Evolutionary conservation across 2,797 vertebrate genomes (phyloP).

Genomic region (Sparidentex hasta): DNA sequence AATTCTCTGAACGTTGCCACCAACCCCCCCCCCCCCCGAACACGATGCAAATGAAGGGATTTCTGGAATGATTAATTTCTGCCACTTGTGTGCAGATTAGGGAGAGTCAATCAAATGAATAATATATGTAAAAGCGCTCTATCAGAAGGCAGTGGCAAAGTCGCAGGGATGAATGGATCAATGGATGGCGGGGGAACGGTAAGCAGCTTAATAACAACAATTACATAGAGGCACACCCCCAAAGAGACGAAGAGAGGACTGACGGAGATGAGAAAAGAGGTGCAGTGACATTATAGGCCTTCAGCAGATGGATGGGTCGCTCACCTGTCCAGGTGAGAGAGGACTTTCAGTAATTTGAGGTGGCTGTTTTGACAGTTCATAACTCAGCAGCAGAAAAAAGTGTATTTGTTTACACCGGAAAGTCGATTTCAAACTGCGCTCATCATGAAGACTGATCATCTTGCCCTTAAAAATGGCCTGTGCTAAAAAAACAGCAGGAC

Average conservation of each 20-base stretch:
- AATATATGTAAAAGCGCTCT: conserved; percentile 72
- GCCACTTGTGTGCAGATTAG: conserved; percentile 76
- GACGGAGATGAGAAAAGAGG: conserved; percentile 5
- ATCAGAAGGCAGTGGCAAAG: conserved; percentile 63
- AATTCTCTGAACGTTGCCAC: conserved; percentile 12
- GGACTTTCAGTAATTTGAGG: conserved; percentile 31
- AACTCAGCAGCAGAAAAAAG: conserved; percentile 24
- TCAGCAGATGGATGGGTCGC: conserved; percentile 48
- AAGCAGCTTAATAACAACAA: conserved; percentile 74
- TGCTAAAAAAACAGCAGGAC: background rate
- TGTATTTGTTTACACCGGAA: conserved; percentile 56
- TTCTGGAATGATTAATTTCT: conserved; percentile 77
- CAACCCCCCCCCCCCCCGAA: conserved; percentile 35
- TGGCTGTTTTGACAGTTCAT: conserved; percentile 60
- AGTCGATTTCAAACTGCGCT: conserved; percentile 52
- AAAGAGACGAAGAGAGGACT: background rate
- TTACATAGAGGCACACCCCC: conserved; percentile 54
- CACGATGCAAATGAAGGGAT: conserved; percentile 65
- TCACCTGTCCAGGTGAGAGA: conserved; percentile 44
- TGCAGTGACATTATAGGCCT: background rate
- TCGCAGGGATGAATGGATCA: conserved; percentile 49
- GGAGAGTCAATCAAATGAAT: conserved; percentile 81
- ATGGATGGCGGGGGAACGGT: conserved; percentile 58
- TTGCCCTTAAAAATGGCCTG: conserved; percentile 48
- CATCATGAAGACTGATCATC: conserved; percentile 63